Evolutionary conservation across 2,797 vertebrate species (phyloP).

Genomic region (Takifugu rubripes): DNA sequence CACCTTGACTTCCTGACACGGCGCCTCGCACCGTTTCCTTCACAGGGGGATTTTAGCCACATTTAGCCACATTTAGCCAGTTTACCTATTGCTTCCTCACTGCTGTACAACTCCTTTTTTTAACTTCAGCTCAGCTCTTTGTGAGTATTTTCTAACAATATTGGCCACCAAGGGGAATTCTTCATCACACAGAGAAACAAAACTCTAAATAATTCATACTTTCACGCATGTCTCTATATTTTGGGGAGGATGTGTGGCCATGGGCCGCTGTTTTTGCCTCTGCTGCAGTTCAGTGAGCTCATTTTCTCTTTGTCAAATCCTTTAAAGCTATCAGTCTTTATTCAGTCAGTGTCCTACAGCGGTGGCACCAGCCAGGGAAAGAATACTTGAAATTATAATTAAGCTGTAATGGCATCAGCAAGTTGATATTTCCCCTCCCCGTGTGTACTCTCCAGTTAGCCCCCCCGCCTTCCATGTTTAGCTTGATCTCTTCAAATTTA

Average conservation of each 20-base stretch:
- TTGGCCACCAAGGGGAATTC: neutral
- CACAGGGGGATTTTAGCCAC: too few species aligned
- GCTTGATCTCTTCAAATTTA: slow-evolving; percentile 75
- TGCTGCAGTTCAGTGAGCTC: too few species aligned
- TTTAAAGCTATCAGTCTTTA: slow-evolving; percentile 64
- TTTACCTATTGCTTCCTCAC: too few species aligned
- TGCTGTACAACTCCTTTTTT: too few species aligned
- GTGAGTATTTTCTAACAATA: too few species aligned
- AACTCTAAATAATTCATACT: neutral
- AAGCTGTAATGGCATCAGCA: slow-evolving; percentile 54
- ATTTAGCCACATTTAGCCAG: too few species aligned
- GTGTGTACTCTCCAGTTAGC: slow-evolving; percentile 45
- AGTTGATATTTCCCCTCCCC: slow-evolving; percentile 47
- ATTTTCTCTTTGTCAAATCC: neutral
- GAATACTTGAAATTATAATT: slow-evolving; percentile 69
- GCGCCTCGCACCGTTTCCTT: too few species aligned
- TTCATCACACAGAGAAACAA: neutral
- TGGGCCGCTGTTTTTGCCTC: too few species aligned
- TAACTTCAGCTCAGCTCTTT: too few species aligned
- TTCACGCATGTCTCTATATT: too few species aligned
- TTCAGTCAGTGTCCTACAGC: slow-evolving; percentile 52
- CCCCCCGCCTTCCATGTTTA: slow-evolving; percentile 63
- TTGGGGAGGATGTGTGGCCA: too few species aligned
- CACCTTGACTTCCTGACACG: too few species aligned
- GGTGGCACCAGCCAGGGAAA: slow-evolving; percentile 56